A percentile compares a stretch with the other conserved stretches of the same genome.
Evolutionary conservation across 2,113 vertebrate species (phyloP).

Genomic region (Sinocyclocheilus rhinocerous): DNA sequence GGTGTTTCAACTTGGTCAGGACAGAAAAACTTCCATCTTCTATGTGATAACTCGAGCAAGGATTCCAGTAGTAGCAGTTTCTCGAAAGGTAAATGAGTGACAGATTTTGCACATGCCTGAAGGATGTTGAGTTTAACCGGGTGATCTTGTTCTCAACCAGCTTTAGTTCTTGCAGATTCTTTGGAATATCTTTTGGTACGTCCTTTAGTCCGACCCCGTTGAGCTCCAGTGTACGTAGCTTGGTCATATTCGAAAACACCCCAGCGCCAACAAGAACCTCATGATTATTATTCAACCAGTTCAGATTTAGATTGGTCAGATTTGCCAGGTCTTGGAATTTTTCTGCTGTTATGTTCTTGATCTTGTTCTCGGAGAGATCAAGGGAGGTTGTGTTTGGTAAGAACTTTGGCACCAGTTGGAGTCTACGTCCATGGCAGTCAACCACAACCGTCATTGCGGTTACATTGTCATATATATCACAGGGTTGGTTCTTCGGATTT

Average conservation of each 20-base stretch:
- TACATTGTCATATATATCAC: slow-evolving; percentile 61
- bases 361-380: slow-evolving; percentile 73
- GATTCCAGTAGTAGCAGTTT: slow-evolving; percentile 71
- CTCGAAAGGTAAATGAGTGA: slow-evolving; percentile 49
- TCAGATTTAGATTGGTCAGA: slow-evolving; percentile 68
- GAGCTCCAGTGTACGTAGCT: slow-evolving; percentile 62
- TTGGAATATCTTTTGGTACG: slow-evolving; percentile 65
- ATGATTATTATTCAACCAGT: slow-evolving; percentile 45
- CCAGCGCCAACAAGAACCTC: not conserved
- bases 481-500: slow-evolving; percentile 68
- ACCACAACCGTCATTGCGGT: slow-evolving; percentile 55
- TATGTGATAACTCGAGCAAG: slow-evolving; percentile 48
- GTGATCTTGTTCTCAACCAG: slow-evolving; percentile 64
- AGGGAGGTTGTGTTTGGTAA: slow-evolving; percentile 68
- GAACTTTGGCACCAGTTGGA: slow-evolving; percentile 71
- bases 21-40: slow-evolving; percentile 54
- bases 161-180: slow-evolving; percentile 46
- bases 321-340: slow-evolving; percentile 67
- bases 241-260: slow-evolving; percentile 70
- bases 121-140: slow-evolving; percentile 43
- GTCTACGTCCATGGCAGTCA: slow-evolving; percentile 63
- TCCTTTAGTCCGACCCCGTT: slow-evolving; percentile 47
- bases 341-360: slow-evolving; percentile 61
- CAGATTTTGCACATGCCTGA: slow-evolving; percentile 60
- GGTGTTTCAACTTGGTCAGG: slow-evolving; percentile 47